Percentiles rank a stretch among this genome's conserved stretches.
phyloP scores from a whole-genome alignment of 2,113 vertebrate genomes.

The Patagioenas fasciata region DNA sequence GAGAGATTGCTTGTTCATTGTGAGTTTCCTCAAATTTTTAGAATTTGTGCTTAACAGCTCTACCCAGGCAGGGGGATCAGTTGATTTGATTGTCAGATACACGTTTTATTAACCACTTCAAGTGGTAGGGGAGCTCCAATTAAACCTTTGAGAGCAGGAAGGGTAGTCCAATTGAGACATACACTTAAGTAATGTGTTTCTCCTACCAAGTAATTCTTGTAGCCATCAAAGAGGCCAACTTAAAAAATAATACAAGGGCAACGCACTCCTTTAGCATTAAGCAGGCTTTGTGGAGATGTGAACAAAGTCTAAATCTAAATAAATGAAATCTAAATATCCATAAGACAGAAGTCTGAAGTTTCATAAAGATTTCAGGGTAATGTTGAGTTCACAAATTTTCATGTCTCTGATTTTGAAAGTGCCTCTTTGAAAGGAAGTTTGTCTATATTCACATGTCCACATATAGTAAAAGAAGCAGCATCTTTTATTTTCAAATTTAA shows the following conservation, averaged over 20 bases:
- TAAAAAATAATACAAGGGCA: neutral
- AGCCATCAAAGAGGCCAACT: neutral
- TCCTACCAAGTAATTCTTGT: neutral
- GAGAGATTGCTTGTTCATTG: neutral
- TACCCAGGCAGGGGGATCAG: neutral
- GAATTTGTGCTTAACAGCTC: neutral
- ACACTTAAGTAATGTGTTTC: neutral
- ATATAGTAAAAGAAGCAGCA: neutral
- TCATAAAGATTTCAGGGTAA: neutral
- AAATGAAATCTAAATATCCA: neutral
- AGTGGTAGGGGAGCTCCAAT: neutral
- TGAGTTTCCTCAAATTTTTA: neutral
- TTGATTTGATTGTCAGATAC: neutral
- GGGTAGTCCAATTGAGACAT: neutral
- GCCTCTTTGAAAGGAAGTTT: neutral
- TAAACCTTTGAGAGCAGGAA: neutral
- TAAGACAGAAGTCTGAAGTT: neutral
- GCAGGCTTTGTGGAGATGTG: neutral
- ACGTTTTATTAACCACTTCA: constrained; percentile 1
- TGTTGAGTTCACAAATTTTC: neutral
- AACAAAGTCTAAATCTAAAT: too few species aligned
- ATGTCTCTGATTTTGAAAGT: neutral
- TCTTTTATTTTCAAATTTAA: neutral
- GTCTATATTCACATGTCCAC: neutral
- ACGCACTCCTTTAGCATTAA: neutral